Percentiles rank a stretch among this genome's conserved stretches.
Evolutionary conservation across 1,140 invertebrate genomes (phyloP).

Genomic region (Sitophilus oryzae): DNA sequence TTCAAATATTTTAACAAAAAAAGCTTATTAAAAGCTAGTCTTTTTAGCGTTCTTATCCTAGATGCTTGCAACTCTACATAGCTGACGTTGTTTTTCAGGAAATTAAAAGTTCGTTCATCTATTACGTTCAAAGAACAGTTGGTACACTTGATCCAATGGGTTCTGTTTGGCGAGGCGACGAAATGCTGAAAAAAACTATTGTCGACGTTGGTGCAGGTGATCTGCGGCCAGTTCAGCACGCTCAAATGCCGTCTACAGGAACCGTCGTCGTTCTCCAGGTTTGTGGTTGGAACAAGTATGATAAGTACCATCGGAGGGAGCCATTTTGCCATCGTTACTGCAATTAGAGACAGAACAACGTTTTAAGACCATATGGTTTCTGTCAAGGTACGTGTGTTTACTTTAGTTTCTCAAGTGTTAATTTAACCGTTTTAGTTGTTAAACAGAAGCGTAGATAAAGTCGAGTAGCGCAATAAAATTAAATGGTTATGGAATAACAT

Average conservation of each 20-base stretch:
- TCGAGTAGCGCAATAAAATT: too few species aligned
- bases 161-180: constrained; percentile 29
- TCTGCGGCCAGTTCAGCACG: constrained; percentile 25
- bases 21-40: constrained; percentile 31
- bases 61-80: constrained; percentile 30
- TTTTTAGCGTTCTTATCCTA: constrained; percentile 25
- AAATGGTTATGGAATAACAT: too few species aligned
- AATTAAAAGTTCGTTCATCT: constrained; percentile 34
- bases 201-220: constrained; percentile 33
- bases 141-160: constrained; percentile 34
- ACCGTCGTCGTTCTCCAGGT: constrained; percentile 18
- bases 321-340: constrained; percentile 33
- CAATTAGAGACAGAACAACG: constrained; percentile 14
- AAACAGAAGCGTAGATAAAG: too few species aligned
- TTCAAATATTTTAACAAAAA: constrained; percentile 31
- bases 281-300: constrained; percentile 14
- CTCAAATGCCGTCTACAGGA: constrained; percentile 20
- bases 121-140: constrained; percentile 33
- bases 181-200: constrained; percentile 30
- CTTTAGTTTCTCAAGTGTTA: neutral
- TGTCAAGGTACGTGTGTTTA: neutral
- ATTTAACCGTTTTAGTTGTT: neutral
- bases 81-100: constrained; percentile 34
- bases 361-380: neutral
- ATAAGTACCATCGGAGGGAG: constrained; percentile 21